Base-by-base conservation (phyloP, 2,888 invertebrate genomes). In the Octodonta nipae region DNA sequence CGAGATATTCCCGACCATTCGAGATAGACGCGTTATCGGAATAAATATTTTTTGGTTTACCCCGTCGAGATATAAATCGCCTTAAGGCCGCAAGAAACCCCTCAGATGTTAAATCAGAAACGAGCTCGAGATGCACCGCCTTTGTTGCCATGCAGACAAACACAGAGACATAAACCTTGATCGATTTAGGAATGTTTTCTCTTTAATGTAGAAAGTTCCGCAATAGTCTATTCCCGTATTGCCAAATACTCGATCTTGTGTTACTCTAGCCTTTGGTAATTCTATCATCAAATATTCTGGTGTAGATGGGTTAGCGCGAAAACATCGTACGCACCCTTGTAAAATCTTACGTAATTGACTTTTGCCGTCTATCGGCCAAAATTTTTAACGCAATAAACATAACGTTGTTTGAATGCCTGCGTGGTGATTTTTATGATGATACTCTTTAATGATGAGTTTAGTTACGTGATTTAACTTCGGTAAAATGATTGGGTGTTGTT, bases 101-200 rank as follows among this genome's bases (percentile, higher is more conserved):
- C 2, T 17, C 30, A 2, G 12, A 5, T n/a, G 22, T 11, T 13
- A 32, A 13, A 12, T 25, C 25, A 26, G 12, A 8, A 8, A 15
- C 32, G 4, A 32, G 6, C 10, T 32, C 32, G 10, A 32, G 13
- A 17, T 32, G 26, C 5, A 32, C 8, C 1, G 32, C 32, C 12
- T 16, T 15, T n/a, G 32, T 26, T 4, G 16, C 12, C 15, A 32
- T 15, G 14, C 32, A 32, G 2, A 32, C 16, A 22, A 24, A 30
- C 8, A 30, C 4, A 15, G 16, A 25, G 16, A 32, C 17, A 17
- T 17, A 17, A 8, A 17, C 17, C 17, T 17, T 17, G 5, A 17
- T 17, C 17, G 17, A 17, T 17, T 17, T 17, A 5, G 5, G 8
- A 6, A 8, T 6, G 6, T 5, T 17, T 17, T 17, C 17, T 17